phyloP scores from a whole-genome alignment of 1,140 invertebrate species.

The Trissolcus basalis region DNA sequence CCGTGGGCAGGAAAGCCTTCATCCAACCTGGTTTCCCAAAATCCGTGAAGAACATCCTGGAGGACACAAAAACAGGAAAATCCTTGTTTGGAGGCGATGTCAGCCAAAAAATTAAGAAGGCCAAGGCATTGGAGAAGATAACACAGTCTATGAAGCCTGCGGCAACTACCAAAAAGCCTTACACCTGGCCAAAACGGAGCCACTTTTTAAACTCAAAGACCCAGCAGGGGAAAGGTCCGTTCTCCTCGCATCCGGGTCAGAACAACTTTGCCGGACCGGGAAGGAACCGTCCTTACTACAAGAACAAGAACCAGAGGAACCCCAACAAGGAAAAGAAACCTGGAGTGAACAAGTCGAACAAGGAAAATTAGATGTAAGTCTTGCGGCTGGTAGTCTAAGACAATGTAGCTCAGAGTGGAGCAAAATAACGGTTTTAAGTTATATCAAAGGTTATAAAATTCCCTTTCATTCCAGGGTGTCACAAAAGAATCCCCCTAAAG shows the following conservation, averaged over 20 bases:
- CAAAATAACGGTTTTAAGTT: slow-evolving; percentile 28
- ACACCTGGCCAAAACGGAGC: background rate
- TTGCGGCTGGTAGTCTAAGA: slow-evolving; percentile 20
- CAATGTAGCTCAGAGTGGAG: slow-evolving; percentile 15
- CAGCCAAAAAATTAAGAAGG: slow-evolving; percentile 27
- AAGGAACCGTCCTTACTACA: slow-evolving; percentile 5
- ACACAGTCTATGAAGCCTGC: slow-evolving; percentile 10
- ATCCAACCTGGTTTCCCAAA: slow-evolving; percentile 33
- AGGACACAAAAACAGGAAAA: slow-evolving; percentile 14
- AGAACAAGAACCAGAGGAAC: background rate
- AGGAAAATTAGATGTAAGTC: slow-evolving; percentile 20
- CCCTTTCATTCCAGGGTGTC: too few species aligned
- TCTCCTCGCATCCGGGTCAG: slow-evolving; percentile 5
- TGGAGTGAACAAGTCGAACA: background rate
- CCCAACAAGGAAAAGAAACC: background rate
- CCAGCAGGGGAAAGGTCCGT: slow-evolving; percentile 11
- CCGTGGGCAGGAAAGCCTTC: slow-evolving; percentile 25
- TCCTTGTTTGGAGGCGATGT: slow-evolving; percentile 24
- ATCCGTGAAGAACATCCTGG: slow-evolving; percentile 17
- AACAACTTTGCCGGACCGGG: background rate
- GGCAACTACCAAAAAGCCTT: slow-evolving; percentile 3
- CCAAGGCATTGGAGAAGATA: slow-evolving; percentile 18
- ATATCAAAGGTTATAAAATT: slow-evolving; percentile 22
- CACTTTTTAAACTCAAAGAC: slow-evolving; percentile 22
- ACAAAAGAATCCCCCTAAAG: background rate